Percentiles rank a stretch among this genome's conserved stretches.
These are phyloP conservation scores for Campoletis sonorensis DNA, from an alignment of 1,140 invertebrate species.

Conservation along the genomic window DNA sequence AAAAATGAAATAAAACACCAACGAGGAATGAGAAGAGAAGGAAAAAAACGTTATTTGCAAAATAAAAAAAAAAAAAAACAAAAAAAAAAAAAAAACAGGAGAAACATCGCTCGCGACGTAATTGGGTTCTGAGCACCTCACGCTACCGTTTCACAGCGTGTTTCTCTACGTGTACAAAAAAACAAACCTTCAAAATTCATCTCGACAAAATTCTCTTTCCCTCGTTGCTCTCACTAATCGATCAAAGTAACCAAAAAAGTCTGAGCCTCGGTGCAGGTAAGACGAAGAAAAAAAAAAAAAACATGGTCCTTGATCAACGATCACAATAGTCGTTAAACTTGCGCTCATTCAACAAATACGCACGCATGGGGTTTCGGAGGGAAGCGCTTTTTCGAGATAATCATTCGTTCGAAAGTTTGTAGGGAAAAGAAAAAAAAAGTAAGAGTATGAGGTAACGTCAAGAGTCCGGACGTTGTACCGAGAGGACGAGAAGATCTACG, in stretches of 20 bases:
- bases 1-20: slow-evolving; percentile 19
- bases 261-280: not conserved
- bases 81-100: slow-evolving; percentile 3
- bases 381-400: not conserved
- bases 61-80: no score
- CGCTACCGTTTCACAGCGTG: not conserved
- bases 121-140: slow-evolving; percentile 27
- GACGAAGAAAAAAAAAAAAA: not conserved
- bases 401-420: not conserved
- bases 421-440: not conserved
- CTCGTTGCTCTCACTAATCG: not conserved
- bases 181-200: not conserved
- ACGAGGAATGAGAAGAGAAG: not conserved
- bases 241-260: no score
- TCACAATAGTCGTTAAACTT: no score
- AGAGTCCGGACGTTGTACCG: slow-evolving; percentile 26
- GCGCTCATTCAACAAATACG: no score
- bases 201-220: not conserved
- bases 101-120: slow-evolving; percentile 2
- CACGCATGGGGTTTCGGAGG: no score
- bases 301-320: not conserved
- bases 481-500: slow-evolving; percentile 44
- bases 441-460: not conserved
- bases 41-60: not conserved
- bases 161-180: not conserved